Evolutionary conservation across 2,113 vertebrate species (phyloP).

Genomic region (Gallinago media): DNA sequence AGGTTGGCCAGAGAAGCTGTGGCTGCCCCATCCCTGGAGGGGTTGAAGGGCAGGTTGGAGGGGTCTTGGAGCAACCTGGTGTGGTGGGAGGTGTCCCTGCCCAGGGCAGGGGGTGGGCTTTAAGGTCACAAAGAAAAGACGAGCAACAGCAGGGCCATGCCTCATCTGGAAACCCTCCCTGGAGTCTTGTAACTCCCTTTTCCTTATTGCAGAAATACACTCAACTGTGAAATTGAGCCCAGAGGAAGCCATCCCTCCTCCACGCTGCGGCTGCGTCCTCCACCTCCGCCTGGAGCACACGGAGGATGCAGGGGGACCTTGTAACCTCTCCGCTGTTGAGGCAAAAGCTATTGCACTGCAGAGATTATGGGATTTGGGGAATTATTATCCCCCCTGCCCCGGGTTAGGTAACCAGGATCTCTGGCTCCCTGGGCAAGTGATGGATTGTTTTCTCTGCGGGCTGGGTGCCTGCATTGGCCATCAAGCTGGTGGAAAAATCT

Average conservation of each 20-base stretch:
- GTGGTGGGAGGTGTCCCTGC: no score
- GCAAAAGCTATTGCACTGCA: background rate
- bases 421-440: background rate
- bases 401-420: background rate
- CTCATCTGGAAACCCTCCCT: background rate
- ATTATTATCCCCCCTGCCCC: background rate
- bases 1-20: no score
- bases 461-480: fast-evolving
- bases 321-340: background rate
- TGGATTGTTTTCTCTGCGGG: background rate
- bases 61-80: no score
- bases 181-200: background rate
- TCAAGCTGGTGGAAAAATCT: background rate
- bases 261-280: background rate
- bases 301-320: background rate
- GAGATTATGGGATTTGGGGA: background rate
- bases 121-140: background rate
- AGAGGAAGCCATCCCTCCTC: background rate
- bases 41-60: no score
- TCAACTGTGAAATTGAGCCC: background rate
- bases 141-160: background rate
- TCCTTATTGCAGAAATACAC: background rate
- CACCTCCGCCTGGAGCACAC: background rate
- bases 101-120: background rate
- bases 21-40: no score